phyloP scores from a whole-genome alignment of 2,113 vertebrate genomes.

The Phyllopteryx taeniolatus region DNA sequence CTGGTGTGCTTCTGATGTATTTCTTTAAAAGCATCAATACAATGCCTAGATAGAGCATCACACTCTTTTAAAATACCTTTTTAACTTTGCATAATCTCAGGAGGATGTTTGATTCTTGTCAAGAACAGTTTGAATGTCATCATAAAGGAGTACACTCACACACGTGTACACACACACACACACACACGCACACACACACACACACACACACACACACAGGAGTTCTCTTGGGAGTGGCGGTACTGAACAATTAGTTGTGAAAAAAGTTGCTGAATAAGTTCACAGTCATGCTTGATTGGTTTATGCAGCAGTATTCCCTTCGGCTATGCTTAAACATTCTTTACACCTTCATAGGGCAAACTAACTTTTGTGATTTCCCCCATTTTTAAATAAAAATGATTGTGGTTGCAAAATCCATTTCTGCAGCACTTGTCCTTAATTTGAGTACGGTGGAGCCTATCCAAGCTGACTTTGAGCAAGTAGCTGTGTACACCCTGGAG shows the following conservation, averaged over 20 bases:
- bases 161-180: background rate
- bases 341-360: constrained; percentile 3
- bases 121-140: constrained; percentile 1
- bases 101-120: background rate
- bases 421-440: background rate
- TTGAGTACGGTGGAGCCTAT: no score
- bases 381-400: background rate
- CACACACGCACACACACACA: background rate
- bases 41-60: background rate
- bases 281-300: constrained; percentile 8
- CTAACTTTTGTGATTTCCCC: background rate
- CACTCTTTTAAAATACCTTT: background rate
- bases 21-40: background rate
- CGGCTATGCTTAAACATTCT: constrained; percentile 6
- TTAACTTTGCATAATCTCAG: background rate
- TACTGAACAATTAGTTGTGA: background rate
- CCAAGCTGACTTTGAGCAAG: no score
- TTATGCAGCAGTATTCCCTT: constrained; percentile 8
- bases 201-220: background rate
- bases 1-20: background rate
- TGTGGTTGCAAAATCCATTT: background rate
- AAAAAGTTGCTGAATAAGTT: constrained; percentile 21
- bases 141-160: background rate
- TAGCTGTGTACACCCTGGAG: no score
- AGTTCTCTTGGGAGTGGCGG: background rate